Evolutionary conservation across 37 sponge, comb jelly and placozoan genomes (phyloP).

Genomic region (Aplysina aerophoba): DNA sequence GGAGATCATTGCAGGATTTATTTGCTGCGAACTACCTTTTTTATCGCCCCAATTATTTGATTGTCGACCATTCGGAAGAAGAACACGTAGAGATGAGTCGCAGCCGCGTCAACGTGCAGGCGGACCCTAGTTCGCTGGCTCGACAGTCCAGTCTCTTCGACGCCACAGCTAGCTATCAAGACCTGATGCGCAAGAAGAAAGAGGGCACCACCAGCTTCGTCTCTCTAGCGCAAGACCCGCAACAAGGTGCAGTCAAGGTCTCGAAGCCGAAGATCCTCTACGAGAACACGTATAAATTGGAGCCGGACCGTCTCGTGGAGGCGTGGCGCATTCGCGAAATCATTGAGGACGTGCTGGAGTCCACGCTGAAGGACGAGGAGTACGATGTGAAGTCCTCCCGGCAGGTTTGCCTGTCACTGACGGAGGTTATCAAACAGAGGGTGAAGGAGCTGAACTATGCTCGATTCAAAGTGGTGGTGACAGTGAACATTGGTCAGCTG

Average conservation of each 20-base stretch:
- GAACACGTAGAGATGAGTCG: not conserved
- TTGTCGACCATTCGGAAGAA: too few species aligned
- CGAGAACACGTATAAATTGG: constrained; percentile 90
- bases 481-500: constrained; percentile 89
- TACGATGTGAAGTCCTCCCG: constrained; percentile 65
- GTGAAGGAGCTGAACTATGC: constrained; percentile 88
- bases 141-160: constrained; percentile 62
- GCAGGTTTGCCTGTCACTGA: constrained; percentile 67
- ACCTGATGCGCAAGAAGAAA: constrained; percentile 38
- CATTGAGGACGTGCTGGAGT: constrained; percentile 62
- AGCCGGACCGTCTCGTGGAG: constrained; percentile 69
- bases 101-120: constrained; percentile 20
- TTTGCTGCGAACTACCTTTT: not conserved
- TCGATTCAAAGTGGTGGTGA: constrained; percentile 84
- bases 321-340: constrained; percentile 62
- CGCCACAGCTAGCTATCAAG: constrained; percentile 59
- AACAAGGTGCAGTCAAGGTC: not conserved
- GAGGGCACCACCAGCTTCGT: constrained; percentile 40
- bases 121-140: constrained; percentile 28
- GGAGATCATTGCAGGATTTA: not conserved
- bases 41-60: not conserved
- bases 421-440: constrained; percentile 71
- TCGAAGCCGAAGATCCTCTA: constrained; percentile 61
- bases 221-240: constrained; percentile 57
- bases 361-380: constrained; percentile 69